phyloP scores from a whole-genome alignment of 2,888 invertebrate species.

The Caradrina kadenii region DNA sequence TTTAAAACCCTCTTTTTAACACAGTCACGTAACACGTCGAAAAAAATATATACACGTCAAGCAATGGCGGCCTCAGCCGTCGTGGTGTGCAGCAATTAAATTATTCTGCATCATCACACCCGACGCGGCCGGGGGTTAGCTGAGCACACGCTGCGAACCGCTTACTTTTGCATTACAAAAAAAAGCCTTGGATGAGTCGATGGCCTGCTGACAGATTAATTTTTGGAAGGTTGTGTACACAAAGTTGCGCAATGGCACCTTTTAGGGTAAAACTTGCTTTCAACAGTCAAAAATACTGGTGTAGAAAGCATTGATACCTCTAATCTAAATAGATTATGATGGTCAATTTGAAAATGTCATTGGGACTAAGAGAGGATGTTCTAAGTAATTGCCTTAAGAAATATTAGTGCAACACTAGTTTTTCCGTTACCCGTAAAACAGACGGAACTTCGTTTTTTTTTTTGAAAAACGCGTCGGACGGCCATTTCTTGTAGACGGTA shows the following conservation, averaged over 20 bases:
- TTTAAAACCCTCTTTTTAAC: conserved; percentile 5
- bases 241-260: neutral
- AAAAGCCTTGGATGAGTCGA: conserved; percentile 32
- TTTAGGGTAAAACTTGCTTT: no score
- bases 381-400: no score
- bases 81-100: conserved; percentile 82
- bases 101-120: conserved; percentile 83
- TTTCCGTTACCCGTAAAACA: no score
- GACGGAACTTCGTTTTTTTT: no score
- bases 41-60: conserved; percentile 50
- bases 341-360: no score
- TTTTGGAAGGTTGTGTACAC: neutral
- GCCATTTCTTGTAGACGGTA: no score
- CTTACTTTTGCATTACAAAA: conserved; percentile 54
- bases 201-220: conserved; percentile 14
- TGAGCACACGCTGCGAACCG: conserved; percentile 59
- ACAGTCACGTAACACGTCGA: conserved; percentile 21
- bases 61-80: conserved; percentile 69
- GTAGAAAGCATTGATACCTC: no score
- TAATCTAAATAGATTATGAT: no score
- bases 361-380: no score
- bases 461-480: neutral
- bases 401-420: no score
- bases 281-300: no score
- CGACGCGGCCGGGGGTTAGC: conserved; percentile 60